Evolutionary conservation across 2,888 invertebrate genomes (phyloP), one percentile per base, ranked within the genome.

Genomic region (Xylophagus ater): DNA sequence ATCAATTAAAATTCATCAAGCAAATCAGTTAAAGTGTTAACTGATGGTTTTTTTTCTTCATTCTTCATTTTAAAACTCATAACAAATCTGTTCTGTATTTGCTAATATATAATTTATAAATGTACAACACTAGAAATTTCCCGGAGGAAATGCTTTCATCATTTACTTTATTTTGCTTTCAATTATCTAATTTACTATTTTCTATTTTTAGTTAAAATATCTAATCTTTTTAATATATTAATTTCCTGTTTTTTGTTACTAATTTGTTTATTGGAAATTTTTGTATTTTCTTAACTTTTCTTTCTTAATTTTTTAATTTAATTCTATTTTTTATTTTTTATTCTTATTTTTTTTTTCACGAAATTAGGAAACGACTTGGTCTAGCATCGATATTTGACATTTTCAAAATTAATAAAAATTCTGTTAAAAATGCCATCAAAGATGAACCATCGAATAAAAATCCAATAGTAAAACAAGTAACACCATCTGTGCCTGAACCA

Each of bases 311-410:
- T 36, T 39, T 40, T 38, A 37, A 18, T 42, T 46, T 24, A n/a
- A 21, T 35, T 51, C 45, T 39, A 45, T 42, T 43, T 46, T 47
- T 48, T 41, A 46, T 45, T 50, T 49, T 42, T 44, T 47, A 41
- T 47, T 48, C 41, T 45, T 42, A 47, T 45, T 45, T 34, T 37
- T 37, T n/a, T n/a, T n/a, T 44, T 45, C 35, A 42, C 43, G 38
- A 29, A 41, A 48, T 42, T 56, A 66, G 65, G 52, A 65, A 65
- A 57, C 60, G 54, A 51, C 58, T 62, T 49, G 58, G 58, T 49
- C 62, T 63, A 63, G 52, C 53, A 47, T 58, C 52, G 32, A 44
- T 54, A 47, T 56, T 59, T 52, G 54, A 52, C 53, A 55, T 60
- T 51, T 59, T 63, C 48, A 55, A 55, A 48, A 48, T 53, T 40